Evolutionary conservation across 1,140 invertebrate genomes (phyloP).

Genomic region (Battus philenor): DNA sequence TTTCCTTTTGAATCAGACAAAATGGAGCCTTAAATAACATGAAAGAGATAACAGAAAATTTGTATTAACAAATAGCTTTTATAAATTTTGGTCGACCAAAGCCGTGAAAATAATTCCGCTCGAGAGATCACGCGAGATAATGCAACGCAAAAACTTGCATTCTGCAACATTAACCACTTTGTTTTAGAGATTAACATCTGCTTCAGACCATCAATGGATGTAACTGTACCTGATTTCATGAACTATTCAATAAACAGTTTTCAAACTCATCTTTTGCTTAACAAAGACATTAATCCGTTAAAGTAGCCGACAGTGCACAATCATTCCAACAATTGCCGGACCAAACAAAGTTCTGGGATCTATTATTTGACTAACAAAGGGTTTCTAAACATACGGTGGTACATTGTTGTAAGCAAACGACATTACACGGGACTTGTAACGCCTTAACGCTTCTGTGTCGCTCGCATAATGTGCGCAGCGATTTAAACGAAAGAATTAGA

Average conservation of each 20-base stretch:
- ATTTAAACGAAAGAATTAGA: constrained; percentile 54
- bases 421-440: constrained; percentile 47
- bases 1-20: constrained; percentile 12
- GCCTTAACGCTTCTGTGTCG: constrained; percentile 52
- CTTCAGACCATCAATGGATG: constrained; percentile 49
- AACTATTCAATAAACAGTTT: constrained; percentile 46
- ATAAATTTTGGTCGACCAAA: constrained; percentile 35
- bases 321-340: constrained; percentile 53
- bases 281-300: constrained; percentile 63
- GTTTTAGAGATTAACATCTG: constrained; percentile 70
- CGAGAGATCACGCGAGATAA: constrained; percentile 44
- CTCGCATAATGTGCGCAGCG: constrained; percentile 45
- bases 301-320: constrained; percentile 65
- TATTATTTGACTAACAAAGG: constrained; percentile 52
- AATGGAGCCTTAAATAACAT: constrained; percentile 19
- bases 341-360: constrained; percentile 51
- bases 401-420: constrained; percentile 50
- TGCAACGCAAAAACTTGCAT: constrained; percentile 37
- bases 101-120: constrained; percentile 17
- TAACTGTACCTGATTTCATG: constrained; percentile 56
- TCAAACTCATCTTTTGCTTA: constrained; percentile 27
- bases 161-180: constrained; percentile 61
- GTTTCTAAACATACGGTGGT: constrained; percentile 39
- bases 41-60: constrained; percentile 18
- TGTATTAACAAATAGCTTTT: constrained; percentile 18